Conservation (phyloP, 1,140 invertebrate species). For the Lordiphosa stackelbergi region DNA sequence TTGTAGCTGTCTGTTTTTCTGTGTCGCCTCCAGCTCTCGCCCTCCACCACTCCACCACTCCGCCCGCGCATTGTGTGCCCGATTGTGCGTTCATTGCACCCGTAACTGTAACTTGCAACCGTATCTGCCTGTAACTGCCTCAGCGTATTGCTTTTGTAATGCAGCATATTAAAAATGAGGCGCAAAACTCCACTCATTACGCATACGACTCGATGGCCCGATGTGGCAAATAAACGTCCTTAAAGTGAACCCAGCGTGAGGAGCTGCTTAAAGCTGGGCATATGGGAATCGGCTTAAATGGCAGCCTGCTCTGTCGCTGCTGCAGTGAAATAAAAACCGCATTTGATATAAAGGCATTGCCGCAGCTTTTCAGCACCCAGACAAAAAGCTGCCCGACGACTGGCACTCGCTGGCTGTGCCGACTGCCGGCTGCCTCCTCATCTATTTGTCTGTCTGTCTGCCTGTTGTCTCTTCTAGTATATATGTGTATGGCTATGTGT, state of each 20-base stretch:
- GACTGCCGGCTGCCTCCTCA: not conserved
- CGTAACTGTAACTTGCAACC: constrained; percentile 21
- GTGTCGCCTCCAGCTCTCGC: not conserved
- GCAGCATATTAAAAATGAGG: constrained; percentile 58
- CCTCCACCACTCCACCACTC: too few species aligned
- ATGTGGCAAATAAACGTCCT: constrained; percentile 47
- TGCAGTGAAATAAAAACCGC: constrained; percentile 66
- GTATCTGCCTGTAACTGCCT: constrained; percentile 15
- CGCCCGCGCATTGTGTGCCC: constrained; percentile 24
- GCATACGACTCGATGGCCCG: constrained; percentile 40
- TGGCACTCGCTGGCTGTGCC: constrained; percentile 25
- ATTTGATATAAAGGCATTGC: constrained; percentile 69
- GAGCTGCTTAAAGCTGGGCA: constrained; percentile 1
- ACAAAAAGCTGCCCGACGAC: constrained; percentile 18
- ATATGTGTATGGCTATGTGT: not conserved
- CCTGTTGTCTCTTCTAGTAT: constrained; percentile 25
- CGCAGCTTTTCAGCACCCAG: constrained; percentile 35
- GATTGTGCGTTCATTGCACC: constrained; percentile 67
- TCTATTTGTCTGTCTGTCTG: constrained; percentile 30
- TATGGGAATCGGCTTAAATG: constrained; percentile 41
- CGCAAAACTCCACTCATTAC: constrained; percentile 40
- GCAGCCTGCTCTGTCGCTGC: not conserved
- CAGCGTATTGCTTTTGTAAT: constrained; percentile 37
- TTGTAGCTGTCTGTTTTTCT: constrained; percentile 25
- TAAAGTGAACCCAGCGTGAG: constrained; percentile 31